A percentile compares a stretch with the other conserved stretches of the same genome.
Conservation (phyloP, 1,140 invertebrate species). For the Phthorimaea operculella region DNA sequence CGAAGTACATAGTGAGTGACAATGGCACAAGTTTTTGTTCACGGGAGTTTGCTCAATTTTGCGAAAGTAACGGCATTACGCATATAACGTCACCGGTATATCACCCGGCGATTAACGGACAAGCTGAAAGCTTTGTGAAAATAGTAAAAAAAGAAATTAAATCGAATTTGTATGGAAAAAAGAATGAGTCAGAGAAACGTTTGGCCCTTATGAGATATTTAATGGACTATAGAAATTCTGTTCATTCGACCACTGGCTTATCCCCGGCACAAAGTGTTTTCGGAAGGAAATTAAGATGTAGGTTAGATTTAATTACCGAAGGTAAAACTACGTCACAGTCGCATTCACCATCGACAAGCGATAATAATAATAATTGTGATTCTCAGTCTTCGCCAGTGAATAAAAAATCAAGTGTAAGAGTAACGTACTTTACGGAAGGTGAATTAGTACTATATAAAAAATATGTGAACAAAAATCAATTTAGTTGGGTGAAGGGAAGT, state of each 20-base stretch:
- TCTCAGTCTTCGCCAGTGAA: constrained; percentile 6
- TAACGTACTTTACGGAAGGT: not conserved
- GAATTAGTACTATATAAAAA: constrained; percentile 6
- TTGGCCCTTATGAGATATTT: not conserved
- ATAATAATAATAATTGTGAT: not conserved
- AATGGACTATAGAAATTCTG: constrained; percentile 8
- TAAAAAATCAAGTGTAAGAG: not conserved
- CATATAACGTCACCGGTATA: constrained; percentile 11
- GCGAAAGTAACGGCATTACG: constrained; percentile 7
- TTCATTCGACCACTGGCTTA: constrained; percentile 6
- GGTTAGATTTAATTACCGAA: constrained; percentile 3
- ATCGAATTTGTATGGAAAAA: not conserved
- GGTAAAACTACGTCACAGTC: not conserved
- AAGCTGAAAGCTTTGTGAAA: constrained; percentile 9
- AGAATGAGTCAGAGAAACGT: not conserved
- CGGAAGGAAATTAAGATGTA: constrained; percentile 5
- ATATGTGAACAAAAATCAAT: constrained; percentile 7
- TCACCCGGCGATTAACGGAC: constrained; percentile 11
- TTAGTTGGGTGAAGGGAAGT: constrained; percentile 3
- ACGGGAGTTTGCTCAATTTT: no score
- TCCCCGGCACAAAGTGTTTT: constrained; percentile 7
- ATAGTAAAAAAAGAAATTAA: constrained; percentile 10
- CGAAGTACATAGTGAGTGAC: constrained; percentile 5
- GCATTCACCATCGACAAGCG: not conserved
- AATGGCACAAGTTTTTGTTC: constrained; percentile 10